Conservation (phyloP, 2,888 invertebrate species). For the Caenorhabditis sp. region DNA sequence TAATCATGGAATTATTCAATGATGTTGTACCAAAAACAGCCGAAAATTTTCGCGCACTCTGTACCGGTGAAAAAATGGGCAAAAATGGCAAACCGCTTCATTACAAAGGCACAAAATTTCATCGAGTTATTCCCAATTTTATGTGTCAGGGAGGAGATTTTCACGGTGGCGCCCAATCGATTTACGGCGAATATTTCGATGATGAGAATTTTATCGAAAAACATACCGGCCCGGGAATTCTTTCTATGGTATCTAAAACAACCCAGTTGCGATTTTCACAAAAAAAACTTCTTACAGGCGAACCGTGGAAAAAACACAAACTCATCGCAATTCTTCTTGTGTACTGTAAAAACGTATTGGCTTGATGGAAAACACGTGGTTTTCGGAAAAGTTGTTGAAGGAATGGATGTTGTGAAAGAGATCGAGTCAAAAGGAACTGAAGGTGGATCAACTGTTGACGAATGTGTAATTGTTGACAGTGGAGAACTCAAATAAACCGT, state of each 20-base stretch:
- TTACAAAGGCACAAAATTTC: constrained; percentile 83
- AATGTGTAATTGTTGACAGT: constrained; percentile 19
- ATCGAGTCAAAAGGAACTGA: constrained; percentile 34
- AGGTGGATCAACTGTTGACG: constrained; percentile 21
- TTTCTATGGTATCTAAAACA: constrained; percentile 94
- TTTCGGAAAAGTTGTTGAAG: constrained; percentile 40
- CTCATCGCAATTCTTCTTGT: constrained; percentile 83
- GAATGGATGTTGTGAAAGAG: constrained; percentile 35
- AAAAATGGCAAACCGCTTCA: constrained; percentile 72
- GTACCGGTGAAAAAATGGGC: constrained; percentile 80
- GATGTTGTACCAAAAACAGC: constrained; percentile 84
- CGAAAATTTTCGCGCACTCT: constrained; percentile 79
- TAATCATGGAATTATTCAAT: constrained; percentile 83
- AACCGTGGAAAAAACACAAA: constrained; percentile 55
- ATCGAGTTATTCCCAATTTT: constrained; percentile 85
- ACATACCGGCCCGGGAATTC: constrained; percentile 72
- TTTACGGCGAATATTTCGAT: constrained; percentile 89
- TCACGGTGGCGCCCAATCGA: constrained; percentile 88
- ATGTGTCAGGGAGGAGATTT: constrained; percentile 84
- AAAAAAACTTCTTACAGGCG: constrained; percentile 78
- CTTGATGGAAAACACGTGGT: constrained; percentile 57
- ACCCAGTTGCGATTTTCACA: background rate
- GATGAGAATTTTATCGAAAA: constrained; percentile 91
- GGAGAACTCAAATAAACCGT: background rate
- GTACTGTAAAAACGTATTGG: constrained; percentile 81